phyloP scores from a whole-genome alignment of 2,113 vertebrate genomes.

The Polypterus bichir region DNA sequence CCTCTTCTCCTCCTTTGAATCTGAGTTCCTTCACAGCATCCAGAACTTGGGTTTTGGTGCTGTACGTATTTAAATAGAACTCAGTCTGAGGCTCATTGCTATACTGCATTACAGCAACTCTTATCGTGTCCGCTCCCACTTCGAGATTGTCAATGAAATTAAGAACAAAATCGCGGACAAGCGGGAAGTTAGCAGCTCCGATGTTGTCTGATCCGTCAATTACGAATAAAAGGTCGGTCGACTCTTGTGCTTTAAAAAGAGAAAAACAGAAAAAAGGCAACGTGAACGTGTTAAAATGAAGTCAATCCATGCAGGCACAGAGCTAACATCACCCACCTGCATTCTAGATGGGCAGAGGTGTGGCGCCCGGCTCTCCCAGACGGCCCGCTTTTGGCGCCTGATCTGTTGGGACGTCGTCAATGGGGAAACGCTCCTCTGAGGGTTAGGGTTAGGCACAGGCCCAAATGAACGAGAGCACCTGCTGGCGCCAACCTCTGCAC shows the following conservation, averaged over 20 bases:
- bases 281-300: conserved; percentile 80
- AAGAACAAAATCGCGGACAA: conserved; percentile 78
- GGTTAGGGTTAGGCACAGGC: too few species aligned
- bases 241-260: conserved; percentile 77
- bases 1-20: conserved; percentile 61
- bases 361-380: background rate
- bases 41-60: conserved; percentile 65
- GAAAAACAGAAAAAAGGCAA: conserved; percentile 70
- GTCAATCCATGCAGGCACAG: conserved; percentile 63
- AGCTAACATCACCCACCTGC: conserved; percentile 40
- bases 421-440: too few species aligned
- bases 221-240: conserved; percentile 95
- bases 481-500: conserved; percentile 30
- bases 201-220: conserved; percentile 97
- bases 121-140: conserved; percentile 70
- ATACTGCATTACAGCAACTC: conserved; percentile 81
- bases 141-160: conserved; percentile 80
- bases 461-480: too few species aligned
- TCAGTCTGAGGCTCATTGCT: conserved; percentile 58
- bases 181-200: conserved; percentile 79
- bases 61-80: conserved; percentile 74
- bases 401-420: too few species aligned
- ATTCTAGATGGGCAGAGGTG: conserved; percentile 76
- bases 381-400: too few species aligned
- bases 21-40: conserved; percentile 66